These are phyloP conservation scores for Ischnus inquisitorius DNA, from an alignment of 2,888 invertebrate species.

Conservation along the genomic window DNA sequence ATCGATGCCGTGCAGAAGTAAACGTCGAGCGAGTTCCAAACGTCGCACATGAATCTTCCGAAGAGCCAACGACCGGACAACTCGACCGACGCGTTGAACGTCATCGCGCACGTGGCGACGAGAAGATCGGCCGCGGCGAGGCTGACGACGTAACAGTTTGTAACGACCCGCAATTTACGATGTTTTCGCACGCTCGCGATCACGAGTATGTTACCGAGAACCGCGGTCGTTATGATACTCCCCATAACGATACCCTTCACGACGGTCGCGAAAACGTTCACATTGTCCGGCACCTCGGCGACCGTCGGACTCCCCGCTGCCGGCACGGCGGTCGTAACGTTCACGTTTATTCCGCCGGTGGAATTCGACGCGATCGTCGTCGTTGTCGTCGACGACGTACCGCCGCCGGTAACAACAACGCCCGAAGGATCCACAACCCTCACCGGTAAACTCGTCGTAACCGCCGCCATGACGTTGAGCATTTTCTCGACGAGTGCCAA, in stretches of 20 bases:
- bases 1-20: slow-evolving; percentile 97
- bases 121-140: slow-evolving; percentile 97
- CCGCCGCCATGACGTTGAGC: slow-evolving; percentile 82
- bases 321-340: slow-evolving; percentile 75
- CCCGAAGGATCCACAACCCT: slow-evolving; percentile 76
- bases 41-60: slow-evolving; percentile 95
- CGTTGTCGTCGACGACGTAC: slow-evolving; percentile 71
- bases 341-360: slow-evolving; percentile 74
- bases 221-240: slow-evolving; percentile 95
- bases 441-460: slow-evolving; percentile 80
- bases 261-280: slow-evolving; percentile 85
- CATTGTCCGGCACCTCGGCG: slow-evolving; percentile 81
- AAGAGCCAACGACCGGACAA: slow-evolving; percentile 96
- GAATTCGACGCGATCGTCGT: slow-evolving; percentile 67
- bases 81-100: slow-evolving; percentile 96
- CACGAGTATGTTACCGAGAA: slow-evolving; percentile 96
- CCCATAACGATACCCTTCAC: slow-evolving; percentile 93
- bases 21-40: slow-evolving; percentile 97
- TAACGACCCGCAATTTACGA: slow-evolving; percentile 93
- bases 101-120: slow-evolving; percentile 96
- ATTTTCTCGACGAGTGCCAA: slow-evolving; percentile 71
- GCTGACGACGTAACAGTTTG: slow-evolving; percentile 98
- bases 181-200: slow-evolving; percentile 94
- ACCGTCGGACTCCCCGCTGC: slow-evolving; percentile 81
- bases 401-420: slow-evolving; percentile 61